Evolutionary conservation across 2,797 vertebrate species (phyloP), one percentile per base, ranked within the genome.

Genomic region (Typhlichthys subterraneus): DNA sequence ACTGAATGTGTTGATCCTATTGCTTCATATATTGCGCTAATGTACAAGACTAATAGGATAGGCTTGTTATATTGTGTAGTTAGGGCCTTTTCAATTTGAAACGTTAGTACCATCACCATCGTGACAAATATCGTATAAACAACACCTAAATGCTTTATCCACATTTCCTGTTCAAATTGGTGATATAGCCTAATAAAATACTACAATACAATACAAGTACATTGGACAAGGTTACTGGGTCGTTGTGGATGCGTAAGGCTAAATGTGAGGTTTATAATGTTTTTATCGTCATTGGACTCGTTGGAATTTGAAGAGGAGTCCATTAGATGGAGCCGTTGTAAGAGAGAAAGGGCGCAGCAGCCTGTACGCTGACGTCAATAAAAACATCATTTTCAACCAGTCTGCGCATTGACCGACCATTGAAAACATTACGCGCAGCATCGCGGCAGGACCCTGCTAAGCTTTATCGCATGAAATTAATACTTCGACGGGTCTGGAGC

Each of bases 401-500:
- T 79, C 79, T 90, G 88, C 88, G 88, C 85, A 89, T 73, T 84
- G 86, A 91, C 72, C 87, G 87, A 85, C 76, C 87, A 61, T 85
- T 87, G 86, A 85, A 88, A 91, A 91, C 89, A 89, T 89, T 87
- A 88, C 86, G 87, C 86, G 80, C 86, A 72, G 85, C 89, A 61
- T 47, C 81, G 77, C 82, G 70, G 76, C 86, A 68, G 89, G 83
- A 88, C 69, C 81, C 67, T 77, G 72, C 76, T 67, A 68, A 42
- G 69, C 81, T n/a, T 46, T 61, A 60, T 72, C 83, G 33, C 85
- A 76, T 70, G 77, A 86, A 77, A 82, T 70, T 5, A 29, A 59
- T 61, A 67, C 59, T 47, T 69, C 81, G 5, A 55, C 64, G 65
- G 84, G 45, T 64, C 75, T 9, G 84, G 73, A 70, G 72, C 76